Base-by-base conservation (phyloP, 1,140 invertebrate species). In the Plectus sambesii region DNA sequence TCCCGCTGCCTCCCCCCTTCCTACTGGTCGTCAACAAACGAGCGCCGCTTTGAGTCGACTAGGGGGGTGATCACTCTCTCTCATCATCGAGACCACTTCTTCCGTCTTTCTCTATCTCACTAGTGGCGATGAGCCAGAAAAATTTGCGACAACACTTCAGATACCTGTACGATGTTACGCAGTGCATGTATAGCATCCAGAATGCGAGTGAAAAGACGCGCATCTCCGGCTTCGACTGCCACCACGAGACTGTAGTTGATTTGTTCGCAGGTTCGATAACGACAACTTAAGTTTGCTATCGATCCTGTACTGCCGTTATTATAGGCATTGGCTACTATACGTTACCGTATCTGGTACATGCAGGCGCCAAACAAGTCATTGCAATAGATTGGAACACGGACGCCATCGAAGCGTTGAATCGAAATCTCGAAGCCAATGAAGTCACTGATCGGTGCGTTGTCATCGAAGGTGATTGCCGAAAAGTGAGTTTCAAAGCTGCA, bases 351-450 rank as follows among this genome's bases (percentile, higher is more conserved):
- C 56, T 80, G 4, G 70, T 80, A 0, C 73, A 79, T 63, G 71
- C 76, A 12, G 69, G 72, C 50, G 78, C 77, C 2, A 55, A 61
- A 30, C 51, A 68, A 52, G 72, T 81, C 0, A 72, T 77, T 65
- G 78, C 78, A 9, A 79, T 78, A 69, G 79, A 81, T 63, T 79
- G 78, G 78, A 80, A 80, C 68, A 76, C 76, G n/a, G 60, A 73
- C 50, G 74, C 79, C 29, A 69, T 78, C 0, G 69, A 74, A 53
- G 74, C 76, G 29, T 61, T 81, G 19, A 65, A 61, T 47, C 59
- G 61, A 46, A 80, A 79, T 60, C 55, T 80, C 2, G 49, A 50
- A 23, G 39, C 72, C 2, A 80, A 80, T 59, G 49, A 67, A 19
- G 75, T 79, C 1, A 53, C 55, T 26, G 66, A 76, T 15, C 70